A percentile compares a stretch with the other conserved stretches of the same genome.
These are phyloP conservation scores for Triplophysa tibetana DNA, from an alignment of 2,113 vertebrate genomes.

Conservation along the genomic window DNA sequence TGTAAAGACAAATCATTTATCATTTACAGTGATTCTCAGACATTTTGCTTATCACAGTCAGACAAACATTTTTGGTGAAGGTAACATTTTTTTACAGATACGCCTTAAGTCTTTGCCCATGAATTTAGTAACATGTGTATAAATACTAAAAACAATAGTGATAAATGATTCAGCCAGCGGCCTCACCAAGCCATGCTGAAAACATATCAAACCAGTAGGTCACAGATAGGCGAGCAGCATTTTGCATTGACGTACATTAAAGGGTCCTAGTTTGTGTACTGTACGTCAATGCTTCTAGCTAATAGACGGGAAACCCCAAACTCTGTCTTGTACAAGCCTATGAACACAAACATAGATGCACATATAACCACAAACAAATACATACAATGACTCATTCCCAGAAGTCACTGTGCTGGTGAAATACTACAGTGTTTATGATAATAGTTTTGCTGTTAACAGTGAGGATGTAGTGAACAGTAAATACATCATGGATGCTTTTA, in stretches of 20 bases:
- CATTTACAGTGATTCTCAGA: neutral
- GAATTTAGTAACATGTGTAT: neutral
- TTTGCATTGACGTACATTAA: constrained; percentile 11
- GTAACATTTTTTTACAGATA: neutral
- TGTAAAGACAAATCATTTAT: too few species aligned
- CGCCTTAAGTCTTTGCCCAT: neutral
- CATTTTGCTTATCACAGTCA: neutral
- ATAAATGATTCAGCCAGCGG: neutral
- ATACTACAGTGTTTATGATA: neutral
- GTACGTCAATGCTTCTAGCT: neutral
- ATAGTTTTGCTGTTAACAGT: neutral
- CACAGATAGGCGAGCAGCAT: neutral
- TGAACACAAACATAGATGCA: neutral
- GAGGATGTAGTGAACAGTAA: neutral
- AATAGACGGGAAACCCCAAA: constrained; percentile 7
- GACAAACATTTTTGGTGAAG: too few species aligned
- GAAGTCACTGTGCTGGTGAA: neutral
- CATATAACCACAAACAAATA: constrained; percentile 2
- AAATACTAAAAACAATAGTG: neutral
- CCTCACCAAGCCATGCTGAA: neutral
- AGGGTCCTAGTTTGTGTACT: neutral
- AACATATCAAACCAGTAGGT: neutral
- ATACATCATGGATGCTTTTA: neutral
- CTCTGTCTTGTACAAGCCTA: neutral
- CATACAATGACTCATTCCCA: neutral